Evolutionary conservation across 2,113 vertebrate genomes (phyloP), one percentile per base, ranked within the genome.

Genomic region (Litocranius walleri): DNA sequence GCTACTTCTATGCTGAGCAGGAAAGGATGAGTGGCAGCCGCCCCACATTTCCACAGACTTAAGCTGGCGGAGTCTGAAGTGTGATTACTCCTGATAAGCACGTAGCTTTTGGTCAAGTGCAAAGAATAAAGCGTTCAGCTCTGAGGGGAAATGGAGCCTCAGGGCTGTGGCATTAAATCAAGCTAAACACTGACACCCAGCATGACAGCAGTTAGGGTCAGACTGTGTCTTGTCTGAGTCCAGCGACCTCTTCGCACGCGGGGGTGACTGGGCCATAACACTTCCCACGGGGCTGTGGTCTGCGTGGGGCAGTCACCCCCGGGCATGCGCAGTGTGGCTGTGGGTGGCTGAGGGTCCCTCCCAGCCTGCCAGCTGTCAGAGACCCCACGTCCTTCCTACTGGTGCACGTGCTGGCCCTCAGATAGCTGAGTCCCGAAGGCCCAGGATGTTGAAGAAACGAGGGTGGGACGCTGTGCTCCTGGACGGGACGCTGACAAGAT

Each of bases 371-470:
- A 6, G 86, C 33, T 11, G 1, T 43, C 5, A 4, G 1, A 5
- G 0, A 1, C 52, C 62, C 3, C 4, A 1, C 13, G 6, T 10
- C 43, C 77, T 29, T 84, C 61, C 83, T 25, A 2, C 0, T 3
- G 12, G 6, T 2, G 7, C 13, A 1, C 5, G 3, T 1, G 8
- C 57, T 17, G 67, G 3, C 30, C 21, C 82, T 36, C 23, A 0
- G 86, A 13, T 9, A 16, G 40, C 54, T 2, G 0, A 2, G 30
- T 59, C 82, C 3, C 16, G 4, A 45, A 4, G 7, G 2, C 9
- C 15, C 0, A 19, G 40, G 33, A 21, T 0, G 0, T n/a, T 1
- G 16, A n/a, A 80, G 40, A 54, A 45, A n/a, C 1, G n/a, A n/a
- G 25, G 33, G 21, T 27, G 82, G 33, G 6, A 11, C 12, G 3